These are phyloP conservation scores for Heterochromis multidens DNA, from an alignment of 2,113 vertebrate genomes.

Conservation along the genomic window DNA sequence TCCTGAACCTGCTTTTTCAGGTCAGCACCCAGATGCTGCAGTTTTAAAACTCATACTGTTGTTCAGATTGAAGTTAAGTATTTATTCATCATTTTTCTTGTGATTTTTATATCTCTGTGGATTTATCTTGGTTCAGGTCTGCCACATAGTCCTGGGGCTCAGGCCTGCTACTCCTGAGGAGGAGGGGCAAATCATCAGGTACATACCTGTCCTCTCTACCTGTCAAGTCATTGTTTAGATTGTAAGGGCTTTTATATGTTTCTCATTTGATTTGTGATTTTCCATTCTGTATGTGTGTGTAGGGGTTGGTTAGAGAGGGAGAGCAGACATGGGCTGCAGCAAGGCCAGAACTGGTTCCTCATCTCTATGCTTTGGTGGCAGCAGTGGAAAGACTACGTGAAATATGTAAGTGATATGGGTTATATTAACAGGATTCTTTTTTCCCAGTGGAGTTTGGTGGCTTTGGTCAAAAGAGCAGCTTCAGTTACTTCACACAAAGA, in stretches of 20 bases:
- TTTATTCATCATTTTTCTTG: background rate
- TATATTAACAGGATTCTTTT: background rate
- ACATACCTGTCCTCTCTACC: background rate
- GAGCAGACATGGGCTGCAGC: conserved; percentile 91
- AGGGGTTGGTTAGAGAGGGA: conserved; percentile 97
- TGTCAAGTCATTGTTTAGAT: background rate
- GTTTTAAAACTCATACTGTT: background rate
- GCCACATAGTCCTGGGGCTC: conserved; percentile 94
- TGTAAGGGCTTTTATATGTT: background rate
- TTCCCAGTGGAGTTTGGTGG: too few species aligned
- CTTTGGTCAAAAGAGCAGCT: too few species aligned
- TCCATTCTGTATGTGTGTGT: conserved; percentile 7
- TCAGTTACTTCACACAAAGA: too few species aligned
- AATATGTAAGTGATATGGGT: conserved; percentile 86
- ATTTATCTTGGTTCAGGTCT: conserved; percentile 78
- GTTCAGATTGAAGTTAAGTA: background rate
- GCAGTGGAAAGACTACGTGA: conserved; percentile 97
- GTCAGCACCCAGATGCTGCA: conserved; percentile 58
- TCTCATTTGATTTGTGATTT: background rate
- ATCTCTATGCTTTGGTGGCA: conserved; percentile 99
- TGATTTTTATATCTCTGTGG: background rate
- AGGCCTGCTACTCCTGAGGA: conserved; percentile 93
- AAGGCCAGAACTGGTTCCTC: conserved; percentile 95
- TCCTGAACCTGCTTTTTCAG: conserved; percentile 98
- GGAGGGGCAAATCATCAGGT: conserved; percentile 98